Conservation (phyloP, 2,797 vertebrate genomes). For the Meriones psammophilus region DNA sequence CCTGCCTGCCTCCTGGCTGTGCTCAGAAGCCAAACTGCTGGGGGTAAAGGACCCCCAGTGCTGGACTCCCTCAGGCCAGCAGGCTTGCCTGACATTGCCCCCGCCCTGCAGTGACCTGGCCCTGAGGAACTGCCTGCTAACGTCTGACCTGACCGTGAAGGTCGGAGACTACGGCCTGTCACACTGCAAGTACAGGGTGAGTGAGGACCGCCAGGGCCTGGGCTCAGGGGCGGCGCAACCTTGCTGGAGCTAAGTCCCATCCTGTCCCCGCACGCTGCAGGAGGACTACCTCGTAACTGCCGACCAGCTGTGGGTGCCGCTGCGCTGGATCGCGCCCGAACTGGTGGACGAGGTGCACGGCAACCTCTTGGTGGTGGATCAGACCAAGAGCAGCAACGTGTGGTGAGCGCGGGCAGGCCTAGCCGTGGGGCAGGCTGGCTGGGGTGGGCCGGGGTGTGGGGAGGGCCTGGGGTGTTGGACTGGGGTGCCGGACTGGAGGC, state of each 20-base stretch:
- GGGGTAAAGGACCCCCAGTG: neutral
- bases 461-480: too few species aligned
- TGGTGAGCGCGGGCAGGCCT: constrained; percentile 89
- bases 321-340: constrained; percentile 98
- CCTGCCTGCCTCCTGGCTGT: too few species aligned
- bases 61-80: neutral
- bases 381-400: constrained; percentile 97
- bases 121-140: constrained; percentile 96
- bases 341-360: constrained; percentile 97
- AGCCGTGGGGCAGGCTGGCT: neutral
- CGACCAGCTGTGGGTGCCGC: constrained; percentile 95
- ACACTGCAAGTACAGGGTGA: constrained; percentile 96
- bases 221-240: rapidly evolving
- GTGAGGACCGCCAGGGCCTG: constrained; percentile 22
- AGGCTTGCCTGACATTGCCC: neutral
- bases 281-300: constrained; percentile 97
- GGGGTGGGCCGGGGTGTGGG: too few species aligned
- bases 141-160: constrained; percentile 95
- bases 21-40: neutral
- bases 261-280: constrained; percentile 87
- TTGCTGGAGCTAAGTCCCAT: constrained; percentile 50
- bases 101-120: constrained; percentile 93
- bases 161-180: constrained; percentile 97
- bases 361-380: constrained; percentile 95
- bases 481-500: too few species aligned